Evolutionary conservation across 2,888 invertebrate species (phyloP).

Genomic region (Chorisops tibialis): DNA sequence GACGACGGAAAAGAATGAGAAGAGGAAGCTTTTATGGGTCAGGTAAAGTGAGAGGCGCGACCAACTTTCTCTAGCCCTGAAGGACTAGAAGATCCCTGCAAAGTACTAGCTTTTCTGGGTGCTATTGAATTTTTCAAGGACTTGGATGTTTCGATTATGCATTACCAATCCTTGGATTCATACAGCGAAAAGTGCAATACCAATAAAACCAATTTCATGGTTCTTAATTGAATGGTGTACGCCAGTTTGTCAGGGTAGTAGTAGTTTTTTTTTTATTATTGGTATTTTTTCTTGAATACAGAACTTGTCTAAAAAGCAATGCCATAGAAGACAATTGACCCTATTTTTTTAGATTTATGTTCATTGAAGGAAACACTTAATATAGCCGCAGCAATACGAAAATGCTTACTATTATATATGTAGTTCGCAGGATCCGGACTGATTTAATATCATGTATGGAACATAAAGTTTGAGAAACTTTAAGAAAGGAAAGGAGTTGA

Average conservation of each 20-base stretch:
- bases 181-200: neutral
- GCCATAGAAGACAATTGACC: constrained; percentile 27
- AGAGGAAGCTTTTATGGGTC: constrained; percentile 9
- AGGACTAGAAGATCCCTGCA: neutral
- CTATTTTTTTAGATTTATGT: constrained; percentile 20
- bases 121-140: constrained; percentile 26
- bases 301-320: constrained; percentile 10
- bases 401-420: too few relatives aligned
- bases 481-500: too few relatives aligned
- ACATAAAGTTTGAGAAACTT: too few relatives aligned
- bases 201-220: neutral
- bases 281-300: neutral
- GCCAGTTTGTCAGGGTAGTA: too few relatives aligned
- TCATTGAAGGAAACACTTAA: too few relatives aligned
- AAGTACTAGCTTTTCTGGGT: constrained; percentile 12
- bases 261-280: too few relatives aligned
- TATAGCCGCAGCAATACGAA: too few relatives aligned
- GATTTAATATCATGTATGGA: too few relatives aligned
- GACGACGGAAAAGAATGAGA: neutral
- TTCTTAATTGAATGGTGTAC: too few relatives aligned
- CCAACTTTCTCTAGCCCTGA: constrained; percentile 17
- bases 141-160: constrained; percentile 12
- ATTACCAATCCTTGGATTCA: constrained; percentile 2
- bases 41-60: constrained; percentile 12
- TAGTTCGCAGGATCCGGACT: too few relatives aligned